A percentile compares a stretch with the other conserved stretches of the same genome.
Conservation (phyloP, 23 tunicate species). For the Trididemnum clinides region DNA sequence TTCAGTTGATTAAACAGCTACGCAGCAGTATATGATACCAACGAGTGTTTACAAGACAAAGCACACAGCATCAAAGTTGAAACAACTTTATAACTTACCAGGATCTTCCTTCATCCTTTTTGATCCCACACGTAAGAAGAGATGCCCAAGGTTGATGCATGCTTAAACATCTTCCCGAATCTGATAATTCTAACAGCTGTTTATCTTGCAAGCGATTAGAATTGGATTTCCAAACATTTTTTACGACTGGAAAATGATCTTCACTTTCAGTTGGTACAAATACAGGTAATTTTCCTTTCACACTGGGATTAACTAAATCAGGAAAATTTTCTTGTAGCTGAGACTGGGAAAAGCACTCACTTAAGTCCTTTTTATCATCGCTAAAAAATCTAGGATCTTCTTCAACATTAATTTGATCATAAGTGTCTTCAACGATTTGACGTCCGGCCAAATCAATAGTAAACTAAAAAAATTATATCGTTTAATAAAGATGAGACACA, state of each 20-base stretch:
- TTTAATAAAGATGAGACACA: too few relatives aligned
- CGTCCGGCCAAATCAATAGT: conserved; percentile 88
- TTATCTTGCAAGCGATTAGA: conserved; percentile 73
- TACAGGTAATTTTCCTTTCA: conserved; percentile 25
- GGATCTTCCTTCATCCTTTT: conserved; percentile 87
- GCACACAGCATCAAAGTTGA: too few relatives aligned
- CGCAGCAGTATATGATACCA: too few relatives aligned
- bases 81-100: conserved; percentile 87
- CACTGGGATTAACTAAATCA: conserved; percentile 44
- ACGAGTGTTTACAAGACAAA: too few relatives aligned
- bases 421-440: conserved; percentile 59
- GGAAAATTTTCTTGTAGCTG: conserved; percentile 7
- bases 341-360: background rate
- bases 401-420: conserved; percentile 8
- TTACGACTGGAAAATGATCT: background rate
- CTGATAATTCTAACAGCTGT: conserved; percentile 68
- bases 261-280: conserved; percentile 9
- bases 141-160: conserved; percentile 99
- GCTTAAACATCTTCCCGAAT: conserved; percentile 86
- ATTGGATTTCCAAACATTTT: conserved; percentile 28
- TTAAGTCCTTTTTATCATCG: background rate
- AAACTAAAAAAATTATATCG: conserved; percentile 57
- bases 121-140: conserved; percentile 82
- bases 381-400: conserved; percentile 40
- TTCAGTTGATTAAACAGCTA: too few relatives aligned